A percentile compares a stretch with the other conserved stretches of the same genome.
Conservation (phyloP, 1,140 invertebrate genomes). For the Drosophila tani region DNA sequence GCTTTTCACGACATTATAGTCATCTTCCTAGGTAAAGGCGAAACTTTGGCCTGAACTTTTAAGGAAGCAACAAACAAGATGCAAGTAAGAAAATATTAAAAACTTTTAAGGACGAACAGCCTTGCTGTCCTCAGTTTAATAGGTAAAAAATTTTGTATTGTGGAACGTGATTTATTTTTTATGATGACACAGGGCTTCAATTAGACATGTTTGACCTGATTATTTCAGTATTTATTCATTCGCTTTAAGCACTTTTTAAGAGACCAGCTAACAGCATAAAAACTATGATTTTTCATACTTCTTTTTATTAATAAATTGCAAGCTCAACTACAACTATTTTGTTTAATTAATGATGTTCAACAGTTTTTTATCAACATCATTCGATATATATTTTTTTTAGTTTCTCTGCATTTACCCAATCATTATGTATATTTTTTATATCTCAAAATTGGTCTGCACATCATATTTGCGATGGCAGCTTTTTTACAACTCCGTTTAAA, state of each 20-base stretch:
- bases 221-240: background rate
- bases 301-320: background rate
- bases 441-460: background rate
- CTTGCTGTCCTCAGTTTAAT: constrained; percentile 5
- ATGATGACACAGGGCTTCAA: background rate
- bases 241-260: background rate
- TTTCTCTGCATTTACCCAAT: background rate
- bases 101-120: constrained; percentile 27
- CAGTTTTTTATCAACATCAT: background rate
- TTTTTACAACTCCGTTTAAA: background rate
- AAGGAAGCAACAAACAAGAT: constrained; percentile 37
- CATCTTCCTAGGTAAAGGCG: background rate
- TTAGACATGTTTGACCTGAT: background rate
- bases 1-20: constrained; percentile 30
- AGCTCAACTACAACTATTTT: background rate
- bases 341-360: background rate
- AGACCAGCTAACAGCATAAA: too few relatives aligned
- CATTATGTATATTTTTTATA: too few relatives aligned
- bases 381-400: background rate
- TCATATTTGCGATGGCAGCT: background rate
- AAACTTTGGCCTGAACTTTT: constrained; percentile 40
- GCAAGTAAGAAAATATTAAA: constrained; percentile 37
- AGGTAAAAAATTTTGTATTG: constrained; percentile 19
- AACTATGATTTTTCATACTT: background rate
- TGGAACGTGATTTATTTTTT: background rate